A percentile compares a stretch with the other conserved stretches of the same genome.
Evolutionary conservation across 2,888 invertebrate genomes (phyloP).

Genomic region (Aproaerema taeniolella): DNA sequence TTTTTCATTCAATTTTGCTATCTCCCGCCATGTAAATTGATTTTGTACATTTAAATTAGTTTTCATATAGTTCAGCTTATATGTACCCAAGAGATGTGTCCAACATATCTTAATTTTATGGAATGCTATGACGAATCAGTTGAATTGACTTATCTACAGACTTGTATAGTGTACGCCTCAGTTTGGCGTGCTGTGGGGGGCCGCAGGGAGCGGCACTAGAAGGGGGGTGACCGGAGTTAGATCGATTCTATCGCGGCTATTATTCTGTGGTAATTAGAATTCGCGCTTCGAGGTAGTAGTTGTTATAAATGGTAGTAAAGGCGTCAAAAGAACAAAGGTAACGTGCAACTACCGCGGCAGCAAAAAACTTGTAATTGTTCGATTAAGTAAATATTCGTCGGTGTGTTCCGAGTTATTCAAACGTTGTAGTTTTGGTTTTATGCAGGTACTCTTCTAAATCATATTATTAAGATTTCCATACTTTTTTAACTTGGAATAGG

Average conservation of each 20-base stretch:
- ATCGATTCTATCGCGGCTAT: constrained; percentile 70
- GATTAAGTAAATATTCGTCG: too few species aligned
- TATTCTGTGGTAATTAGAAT: constrained; percentile 73
- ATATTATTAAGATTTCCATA: too few species aligned
- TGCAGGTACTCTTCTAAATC: too few species aligned
- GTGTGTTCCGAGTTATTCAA: too few species aligned
- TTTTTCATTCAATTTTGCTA: too few species aligned
- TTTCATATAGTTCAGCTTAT: not conserved
- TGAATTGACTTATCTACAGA: constrained; percentile 36
- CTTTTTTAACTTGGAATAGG: too few species aligned
- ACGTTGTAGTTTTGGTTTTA: too few species aligned
- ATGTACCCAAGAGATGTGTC: not conserved
- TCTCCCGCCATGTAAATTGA: too few species aligned
- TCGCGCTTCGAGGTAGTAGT: constrained; percentile 38
- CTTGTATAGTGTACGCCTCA: constrained; percentile 18
- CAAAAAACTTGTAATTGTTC: not conserved
- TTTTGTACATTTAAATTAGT: too few species aligned
- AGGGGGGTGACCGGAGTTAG: constrained; percentile 49
- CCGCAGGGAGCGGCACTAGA: constrained; percentile 28
- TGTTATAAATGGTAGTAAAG: constrained; percentile 20
- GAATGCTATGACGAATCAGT: constrained; percentile 25
- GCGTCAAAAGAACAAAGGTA: constrained; percentile 10
- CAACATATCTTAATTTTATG: constrained; percentile 7
- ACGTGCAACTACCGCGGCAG: not conserved
- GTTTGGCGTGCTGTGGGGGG: constrained; percentile 28